Evolutionary conservation across 2,113 vertebrate species (phyloP).

Genomic region (Motacilla tschutschensis): DNA sequence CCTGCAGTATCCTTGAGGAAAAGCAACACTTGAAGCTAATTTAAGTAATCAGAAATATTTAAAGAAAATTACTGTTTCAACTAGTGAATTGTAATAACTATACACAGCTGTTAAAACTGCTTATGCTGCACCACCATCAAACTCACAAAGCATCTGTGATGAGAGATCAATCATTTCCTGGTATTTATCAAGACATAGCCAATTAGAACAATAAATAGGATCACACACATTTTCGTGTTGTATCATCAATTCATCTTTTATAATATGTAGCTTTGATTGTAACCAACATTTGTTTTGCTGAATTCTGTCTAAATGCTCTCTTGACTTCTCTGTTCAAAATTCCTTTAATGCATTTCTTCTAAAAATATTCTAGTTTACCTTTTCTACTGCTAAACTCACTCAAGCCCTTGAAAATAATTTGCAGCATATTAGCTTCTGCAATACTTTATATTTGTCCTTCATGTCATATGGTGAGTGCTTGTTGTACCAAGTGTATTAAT

Average conservation of each 20-base stretch:
- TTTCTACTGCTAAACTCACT: constrained; percentile 18
- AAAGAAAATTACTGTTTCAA: constrained; percentile 50
- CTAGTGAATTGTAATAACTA: constrained; percentile 35
- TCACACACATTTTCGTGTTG: constrained; percentile 14
- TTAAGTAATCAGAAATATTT: constrained; percentile 59
- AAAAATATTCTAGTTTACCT: constrained; percentile 40
- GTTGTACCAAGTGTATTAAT: constrained; percentile 13
- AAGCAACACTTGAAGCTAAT: constrained; percentile 20
- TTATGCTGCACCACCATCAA: constrained; percentile 19
- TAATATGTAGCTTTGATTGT: neutral
- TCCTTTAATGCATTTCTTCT: constrained; percentile 8
- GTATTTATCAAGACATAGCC: neutral
- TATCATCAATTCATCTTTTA: constrained; percentile 35
- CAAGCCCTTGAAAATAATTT: constrained; percentile 22
- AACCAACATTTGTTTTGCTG: constrained; percentile 29
- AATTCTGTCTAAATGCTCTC: constrained; percentile 9
- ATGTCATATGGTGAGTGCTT: neutral
- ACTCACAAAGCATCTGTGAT: constrained; percentile 54
- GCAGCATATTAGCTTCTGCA: neutral
- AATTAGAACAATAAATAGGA: constrained; percentile 13
- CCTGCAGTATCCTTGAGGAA: neutral
- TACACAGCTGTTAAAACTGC: constrained; percentile 52
- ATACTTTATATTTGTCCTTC: constrained; percentile 1
- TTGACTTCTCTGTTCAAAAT: constrained; percentile 14
- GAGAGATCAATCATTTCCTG: constrained; percentile 58